Base-by-base conservation (phyloP, 2,888 invertebrate species). In the Papilio gigon region DNA sequence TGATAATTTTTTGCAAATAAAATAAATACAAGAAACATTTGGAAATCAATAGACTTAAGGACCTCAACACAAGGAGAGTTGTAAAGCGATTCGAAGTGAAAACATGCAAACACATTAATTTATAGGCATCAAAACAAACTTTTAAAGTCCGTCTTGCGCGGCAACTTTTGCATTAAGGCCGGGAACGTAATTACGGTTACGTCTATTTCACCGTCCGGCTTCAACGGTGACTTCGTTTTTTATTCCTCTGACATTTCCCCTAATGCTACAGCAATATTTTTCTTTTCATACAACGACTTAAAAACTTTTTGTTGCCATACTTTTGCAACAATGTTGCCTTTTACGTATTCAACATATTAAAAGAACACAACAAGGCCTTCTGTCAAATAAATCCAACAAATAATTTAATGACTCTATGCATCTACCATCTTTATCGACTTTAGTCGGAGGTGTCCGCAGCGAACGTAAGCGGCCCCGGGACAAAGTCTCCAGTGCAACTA, bases 371-470 rank as follows among this genome's bases (percentile, higher is more conserved):
- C 82, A 85, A 85, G n/a, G 85, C 83, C 73, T 80, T 25, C 80
- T 86, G 85, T 87, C 89, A 86, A 89, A 91, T 90, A 91, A 90
- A 89, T 87, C 85, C 86, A 86, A 85, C 85, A 88, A 90, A 90
- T 89, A 89, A 86, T 90, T 90, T 91, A 90, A 89, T 88, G 85
- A 84, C 82, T 79, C 76, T 82, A 84, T 85, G 84, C 85, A 87
- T 88, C 84, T 85, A 81, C 83, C 80, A 81, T 87, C 84, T 91
- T 90, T 91, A 91, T 91, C 86, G 87, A 84, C 78, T 79, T 81
- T 84, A 79, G 80, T 89, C 90, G 90, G 89, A 90, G 83, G 80
- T 78, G 80, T 80, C 79, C 78, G 78, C 77, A 82, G 79, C 80
- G 79, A 82, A 78, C 78, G 77, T 76, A 78, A 82, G 79, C 85